A percentile compares a stretch with the other conserved stretches of the same genome.
Conservation (phyloP, 2,888 invertebrate species). For the Pimpla rufipes region DNA sequence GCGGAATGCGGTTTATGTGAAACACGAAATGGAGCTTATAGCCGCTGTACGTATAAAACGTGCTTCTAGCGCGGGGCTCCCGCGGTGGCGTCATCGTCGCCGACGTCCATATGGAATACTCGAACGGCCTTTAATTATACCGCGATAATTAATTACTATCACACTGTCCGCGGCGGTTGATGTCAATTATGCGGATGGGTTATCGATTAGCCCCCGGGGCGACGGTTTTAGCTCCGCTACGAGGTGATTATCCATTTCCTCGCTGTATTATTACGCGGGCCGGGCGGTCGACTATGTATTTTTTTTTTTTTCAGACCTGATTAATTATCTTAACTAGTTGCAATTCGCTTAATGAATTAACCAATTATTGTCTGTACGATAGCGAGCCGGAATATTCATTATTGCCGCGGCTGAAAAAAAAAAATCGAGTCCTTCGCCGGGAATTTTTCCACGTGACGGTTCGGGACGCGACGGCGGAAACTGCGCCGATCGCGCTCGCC, state of each 20-base stretch:
- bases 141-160: conserved; percentile 57
- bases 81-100: conserved; percentile 52
- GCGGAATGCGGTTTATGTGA: conserved; percentile 50
- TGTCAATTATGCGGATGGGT: conserved; percentile 63
- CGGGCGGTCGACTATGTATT: background rate
- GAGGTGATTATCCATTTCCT: conserved; percentile 47
- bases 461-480: conserved; percentile 38
- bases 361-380: conserved; percentile 6
- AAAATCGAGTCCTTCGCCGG: background rate
- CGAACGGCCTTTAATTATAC: conserved; percentile 36
- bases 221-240: conserved; percentile 32
- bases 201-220: conserved; percentile 56
- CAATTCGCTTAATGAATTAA: conserved; percentile 21
- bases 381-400: conserved; percentile 1
- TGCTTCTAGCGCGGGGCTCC: conserved; percentile 20
- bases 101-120: conserved; percentile 31
- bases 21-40: conserved; percentile 42
- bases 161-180: conserved; percentile 30
- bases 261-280: background rate
- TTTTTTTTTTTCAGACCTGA: background rate
- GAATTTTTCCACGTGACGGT: background rate
- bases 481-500: conserved; percentile 44
- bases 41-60: conserved; percentile 20
- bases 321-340: conserved; percentile 27
- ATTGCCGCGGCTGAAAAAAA: background rate